Base-by-base conservation (phyloP, 1,140 invertebrate species). In the Coelopa frigida region DNA sequence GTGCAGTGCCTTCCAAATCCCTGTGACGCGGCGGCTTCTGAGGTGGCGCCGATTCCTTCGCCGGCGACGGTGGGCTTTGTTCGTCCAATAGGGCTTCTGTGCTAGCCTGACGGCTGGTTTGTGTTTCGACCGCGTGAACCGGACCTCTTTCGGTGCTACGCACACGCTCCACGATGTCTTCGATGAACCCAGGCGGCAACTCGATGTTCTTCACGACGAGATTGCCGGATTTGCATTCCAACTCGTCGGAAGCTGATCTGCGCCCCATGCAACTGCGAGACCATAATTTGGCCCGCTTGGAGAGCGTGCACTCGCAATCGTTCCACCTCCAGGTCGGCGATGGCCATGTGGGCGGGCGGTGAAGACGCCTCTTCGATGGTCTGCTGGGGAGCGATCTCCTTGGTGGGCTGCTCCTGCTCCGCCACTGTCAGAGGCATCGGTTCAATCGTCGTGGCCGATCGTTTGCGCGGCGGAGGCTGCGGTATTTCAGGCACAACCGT, bases 221-320 rank as follows among this genome's bases (percentile, higher is more conserved):
- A 54, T 81, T 76, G 0, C 80, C 81, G 7, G 75, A 76, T 58
- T 78, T 65, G 41, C 63, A 67, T 23, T 79, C 32, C 73, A 81
- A 55, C 70, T 78, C 55, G 82, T 73, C 68, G 3, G 66, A 55
- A n/a, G 6, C 14, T 55, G 15, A 89, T 73, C 4, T 80, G 78
- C 29, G 78, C 73, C 3, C 83, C 79, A 58, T 88, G 84, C 27
- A 89, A 79, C 60, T 88, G 84, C 1, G 85, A 87, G 1, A 87
- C 84, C 14, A 81, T 71, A 39, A 89, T 84, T 61, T 84, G 85
- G 29, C 79, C 79, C 0, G 85, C 84, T 58, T 86, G 79, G 15
- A 89, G 62, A 53, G 85, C 83, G 21, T 80, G 81, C 5, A 88
- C 85, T 53, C 78, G 84, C 21, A 89, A 54, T 49, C 81, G 74